Evolutionary conservation across 2,797 vertebrate species (phyloP).

Genomic region (Aulostomus chinensis): DNA sequence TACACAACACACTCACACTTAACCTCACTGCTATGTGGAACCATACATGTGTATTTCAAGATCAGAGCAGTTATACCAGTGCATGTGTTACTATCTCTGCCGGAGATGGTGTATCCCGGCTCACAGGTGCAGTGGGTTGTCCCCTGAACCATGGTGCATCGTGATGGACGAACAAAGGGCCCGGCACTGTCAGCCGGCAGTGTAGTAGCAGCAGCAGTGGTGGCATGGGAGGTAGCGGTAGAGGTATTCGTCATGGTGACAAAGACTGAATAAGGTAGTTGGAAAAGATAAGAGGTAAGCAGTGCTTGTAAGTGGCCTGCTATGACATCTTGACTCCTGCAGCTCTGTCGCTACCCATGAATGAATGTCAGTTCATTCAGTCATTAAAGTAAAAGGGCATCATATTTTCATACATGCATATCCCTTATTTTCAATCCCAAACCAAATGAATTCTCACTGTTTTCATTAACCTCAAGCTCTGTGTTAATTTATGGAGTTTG

Average conservation of each 20-base stretch:
- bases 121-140: constrained; percentile 84
- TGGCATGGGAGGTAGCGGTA: constrained; percentile 46
- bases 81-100: constrained; percentile 76
- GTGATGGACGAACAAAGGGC: constrained; percentile 69
- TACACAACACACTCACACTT: constrained; percentile 20
- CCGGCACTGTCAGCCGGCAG: constrained; percentile 65
- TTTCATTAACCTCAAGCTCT: no score
- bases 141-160: constrained; percentile 75
- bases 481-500: no score
- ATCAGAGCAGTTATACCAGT: constrained; percentile 57
- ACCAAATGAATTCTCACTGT: no score
- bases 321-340: not conserved
- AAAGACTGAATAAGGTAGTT: constrained; percentile 67
- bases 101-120: constrained; percentile 80
- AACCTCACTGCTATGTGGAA: not conserved
- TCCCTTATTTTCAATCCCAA: no score
- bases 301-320: not conserved
- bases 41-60: not conserved
- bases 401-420: no score
- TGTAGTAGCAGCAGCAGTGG: constrained; percentile 58
- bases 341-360: not conserved
- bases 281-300: constrained; percentile 2
- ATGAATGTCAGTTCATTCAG: not conserved
- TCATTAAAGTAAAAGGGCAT: no score
- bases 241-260: constrained; percentile 74